Evolutionary conservation across 1,140 invertebrate genomes (phyloP).

Genomic region (Phymastichus coffea): DNA sequence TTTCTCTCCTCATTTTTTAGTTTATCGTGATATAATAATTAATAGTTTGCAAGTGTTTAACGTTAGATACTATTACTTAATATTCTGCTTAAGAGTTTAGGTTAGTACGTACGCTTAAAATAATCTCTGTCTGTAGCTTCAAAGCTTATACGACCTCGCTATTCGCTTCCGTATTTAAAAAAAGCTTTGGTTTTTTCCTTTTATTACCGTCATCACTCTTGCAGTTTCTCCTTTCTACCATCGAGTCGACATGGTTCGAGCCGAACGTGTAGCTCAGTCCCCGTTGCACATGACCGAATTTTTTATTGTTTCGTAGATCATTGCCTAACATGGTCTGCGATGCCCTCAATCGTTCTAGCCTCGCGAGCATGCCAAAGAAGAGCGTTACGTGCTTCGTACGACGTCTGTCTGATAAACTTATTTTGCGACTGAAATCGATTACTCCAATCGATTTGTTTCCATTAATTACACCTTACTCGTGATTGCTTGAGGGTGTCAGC

Average conservation of each 20-base stretch:
- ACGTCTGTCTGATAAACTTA: too few relatives aligned
- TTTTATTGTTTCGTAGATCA: too few relatives aligned
- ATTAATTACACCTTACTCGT: too few relatives aligned
- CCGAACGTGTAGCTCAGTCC: conserved; percentile 33
- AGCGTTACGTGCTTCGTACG: too few relatives aligned
- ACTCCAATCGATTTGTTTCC: too few relatives aligned
- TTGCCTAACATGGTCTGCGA: not conserved
- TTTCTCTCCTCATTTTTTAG: conserved; percentile 42
- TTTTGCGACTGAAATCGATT: too few relatives aligned
- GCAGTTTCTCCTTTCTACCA: conserved; percentile 19
- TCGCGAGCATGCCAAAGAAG: conserved; percentile 4
- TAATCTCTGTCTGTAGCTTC: conserved; percentile 29
- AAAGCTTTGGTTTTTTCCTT: not conserved
- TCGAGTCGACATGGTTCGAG: conserved; percentile 27
- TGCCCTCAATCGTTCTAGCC: conserved; percentile 20
- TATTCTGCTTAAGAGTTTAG: conserved; percentile 53
- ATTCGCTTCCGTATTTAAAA: conserved; percentile 14
- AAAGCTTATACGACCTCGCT: not conserved
- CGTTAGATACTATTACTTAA: conserved; percentile 58
- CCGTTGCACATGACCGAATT: not conserved
- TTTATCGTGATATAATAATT: conserved; percentile 56
- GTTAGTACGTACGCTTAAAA: conserved; percentile 54
- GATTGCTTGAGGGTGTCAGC: too few relatives aligned
- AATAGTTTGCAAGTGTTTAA: conserved; percentile 57
- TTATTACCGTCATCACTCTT: conserved; percentile 12